A percentile compares a stretch with the other conserved stretches of the same genome.
phyloP scores from a whole-genome alignment of 2,113 vertebrate genomes.

The Pachypanchax playfairii region DNA sequence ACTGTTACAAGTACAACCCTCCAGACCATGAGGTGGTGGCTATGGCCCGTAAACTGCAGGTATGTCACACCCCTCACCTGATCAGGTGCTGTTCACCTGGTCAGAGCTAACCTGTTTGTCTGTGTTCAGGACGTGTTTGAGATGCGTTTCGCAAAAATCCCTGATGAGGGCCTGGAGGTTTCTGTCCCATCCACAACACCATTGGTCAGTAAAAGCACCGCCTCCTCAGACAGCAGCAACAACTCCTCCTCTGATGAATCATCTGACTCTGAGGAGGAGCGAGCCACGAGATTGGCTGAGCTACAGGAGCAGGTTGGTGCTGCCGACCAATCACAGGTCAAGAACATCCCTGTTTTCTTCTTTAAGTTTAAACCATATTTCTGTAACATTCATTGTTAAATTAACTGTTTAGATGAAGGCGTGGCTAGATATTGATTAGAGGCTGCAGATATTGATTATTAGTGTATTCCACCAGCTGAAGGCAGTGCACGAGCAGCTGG shows the following conservation, averaged over 20 bases:
- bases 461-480: conserved; percentile 85
- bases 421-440: not conserved
- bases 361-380: conserved; percentile 24
- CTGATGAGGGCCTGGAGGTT: conserved; percentile 89
- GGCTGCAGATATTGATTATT: conserved; percentile 46
- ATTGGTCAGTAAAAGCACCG: conserved; percentile 90
- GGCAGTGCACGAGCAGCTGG: conserved; percentile 97
- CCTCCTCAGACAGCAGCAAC: conserved; percentile 93
- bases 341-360: conserved; percentile 66
- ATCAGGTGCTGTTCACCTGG: not conserved
- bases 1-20: conserved; percentile 99
- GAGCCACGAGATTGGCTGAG: conserved; percentile 94
- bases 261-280: conserved; percentile 96
- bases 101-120: not conserved
- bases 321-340: conserved; percentile 75
- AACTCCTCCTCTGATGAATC: conserved; percentile 92
- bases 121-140: conserved; percentile 92
- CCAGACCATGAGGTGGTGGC: conserved; percentile 98
- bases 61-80: conserved; percentile 47
- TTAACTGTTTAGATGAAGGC: conserved; percentile 31
- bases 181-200: conserved; percentile 81
- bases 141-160: conserved; percentile 99
- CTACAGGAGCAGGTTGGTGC: conserved; percentile 97
- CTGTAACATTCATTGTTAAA: not conserved
- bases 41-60: conserved; percentile 98